Evolutionary conservation across 2,797 vertebrate genomes (phyloP), one percentile per base, ranked within the genome.

Genomic region (Acrossocheilus fasciatus): DNA sequence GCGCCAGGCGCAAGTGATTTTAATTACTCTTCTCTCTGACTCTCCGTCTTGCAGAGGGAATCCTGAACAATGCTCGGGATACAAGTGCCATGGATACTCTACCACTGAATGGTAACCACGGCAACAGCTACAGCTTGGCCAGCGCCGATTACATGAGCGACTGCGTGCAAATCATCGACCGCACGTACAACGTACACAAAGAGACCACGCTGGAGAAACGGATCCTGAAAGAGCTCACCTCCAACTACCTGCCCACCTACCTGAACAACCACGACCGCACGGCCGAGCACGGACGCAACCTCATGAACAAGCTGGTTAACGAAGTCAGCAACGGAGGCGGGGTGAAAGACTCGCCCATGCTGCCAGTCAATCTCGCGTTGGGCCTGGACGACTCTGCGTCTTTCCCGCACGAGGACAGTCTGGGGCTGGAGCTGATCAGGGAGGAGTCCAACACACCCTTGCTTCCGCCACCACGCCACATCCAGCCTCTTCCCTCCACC

Each of bases 11-110:
- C 78, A 41, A 76, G 50, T 70, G 41, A 84, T 77, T 76, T 69
- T 90, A 90, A 86, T 86, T 54, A 80, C 87, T 45, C 34, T 66
- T 45, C 36, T 74, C 89, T 91, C 36, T 89, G 76, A 91, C 90
- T 86, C 57, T 91, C 87, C 97, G 90, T 98, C 95, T 98, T 98
- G 94, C 98, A 99, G 98, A 99, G 98, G 98, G 98, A 97, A 97
- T 99, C 95, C 97, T 99, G 98, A 99, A 99, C 98, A 99, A 99
- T 98, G 98, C 98, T 97, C 98, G 98, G 97, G 98, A 99, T 98
- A 98, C 98, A 99, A 99, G 97, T 99, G 98, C 98, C 97, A 99
- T 98, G 98, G 98, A 99, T 99, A 99, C 98, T 99, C 98, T 99
- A 99, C 98, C 98, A 98, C 98, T 99, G 97, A 99, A 99, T 99